Percentiles rank a stretch among this genome's conserved stretches.
phyloP scores from a whole-genome alignment of 1,140 invertebrate species.

The Kradibia gibbosae region DNA sequence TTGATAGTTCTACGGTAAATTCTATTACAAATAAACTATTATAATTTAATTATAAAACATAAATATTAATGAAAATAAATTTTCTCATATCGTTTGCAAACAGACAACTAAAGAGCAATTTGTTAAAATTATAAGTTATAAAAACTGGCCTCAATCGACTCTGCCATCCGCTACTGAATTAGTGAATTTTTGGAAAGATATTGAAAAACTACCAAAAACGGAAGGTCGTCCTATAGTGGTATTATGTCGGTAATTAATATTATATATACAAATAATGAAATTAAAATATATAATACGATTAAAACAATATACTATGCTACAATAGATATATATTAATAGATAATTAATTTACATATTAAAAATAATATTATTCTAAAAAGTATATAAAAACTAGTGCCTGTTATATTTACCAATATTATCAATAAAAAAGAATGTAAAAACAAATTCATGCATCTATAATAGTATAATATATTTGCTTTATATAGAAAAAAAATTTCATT shows the following conservation, averaged over 20 bases:
- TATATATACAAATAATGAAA: no score
- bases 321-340: no score
- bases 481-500: not conserved
- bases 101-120: slow-evolving; percentile 33
- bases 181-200: slow-evolving; percentile 28
- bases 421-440: no score
- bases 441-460: no score
- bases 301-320: no score
- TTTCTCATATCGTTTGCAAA: not conserved
- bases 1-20: slow-evolving; percentile 47
- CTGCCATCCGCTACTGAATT: slow-evolving; percentile 27
- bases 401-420: no score
- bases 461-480: no score
- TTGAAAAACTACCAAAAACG: slow-evolving; percentile 22
- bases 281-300: no score
- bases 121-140: slow-evolving; percentile 41
- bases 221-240: slow-evolving; percentile 20
- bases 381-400: no score
- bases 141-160: slow-evolving; percentile 30
- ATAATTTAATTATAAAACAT: no score
- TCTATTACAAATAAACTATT: not conserved
- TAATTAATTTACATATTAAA: no score
- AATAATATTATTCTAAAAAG: no score
- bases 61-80: not conserved
- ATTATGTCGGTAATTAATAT: slow-evolving; percentile 37